Evolutionary conservation across 1,140 invertebrate species (phyloP), one percentile per base, ranked within the genome.

Genomic region (Cepaea nemoralis): DNA sequence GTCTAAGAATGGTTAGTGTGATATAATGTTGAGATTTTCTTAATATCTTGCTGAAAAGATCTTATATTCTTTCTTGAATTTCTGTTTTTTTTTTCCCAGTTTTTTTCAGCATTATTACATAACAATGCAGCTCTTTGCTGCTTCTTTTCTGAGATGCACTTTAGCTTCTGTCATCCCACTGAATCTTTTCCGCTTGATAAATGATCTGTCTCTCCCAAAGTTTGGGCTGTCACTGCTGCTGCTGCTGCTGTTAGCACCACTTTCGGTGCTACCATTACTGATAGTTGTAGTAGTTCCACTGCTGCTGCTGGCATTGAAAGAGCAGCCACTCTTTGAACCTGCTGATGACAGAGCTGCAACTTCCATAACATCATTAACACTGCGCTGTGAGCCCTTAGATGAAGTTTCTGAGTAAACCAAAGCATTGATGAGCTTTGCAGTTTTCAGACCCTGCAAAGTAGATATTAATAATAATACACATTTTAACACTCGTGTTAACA

Each of bases 381-480:
- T 93, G 84, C 93, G 93, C 39, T 90, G 91, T 1, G 93, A 93
- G 0, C 92, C 93, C 84, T 93, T 93, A 10, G 94, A 91, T 39
- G 94, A 94, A 6, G 93, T 94, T 86, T 94, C 94, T 45, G 94
- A 94, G 87, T 94, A 94, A 0, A 94, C 94, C 24, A 93, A 93
- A 0, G 94, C 94, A 27, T 93, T 93, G 10, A 94, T 92, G 85
- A 94, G 93, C 87, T 94, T 92, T 33, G 93, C 93, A 37, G 86
- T 86, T 79, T 89, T 90, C 33, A 90, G 59, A 63, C 87, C 89
- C 89, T 90, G 79, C 16, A 71, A n/a, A n/a, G n/a, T n/a, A n/a
- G n/a, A n/a, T n/a, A n/a, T n/a, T n/a, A n/a, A n/a, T n/a, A n/a
- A n/a, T n/a, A n/a, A n/a, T n/a, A n/a, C n/a, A n/a, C n/a, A n/a